Base-by-base conservation (phyloP, 1,140 invertebrate species). In the Brachionus asplanchnoidis region DNA sequence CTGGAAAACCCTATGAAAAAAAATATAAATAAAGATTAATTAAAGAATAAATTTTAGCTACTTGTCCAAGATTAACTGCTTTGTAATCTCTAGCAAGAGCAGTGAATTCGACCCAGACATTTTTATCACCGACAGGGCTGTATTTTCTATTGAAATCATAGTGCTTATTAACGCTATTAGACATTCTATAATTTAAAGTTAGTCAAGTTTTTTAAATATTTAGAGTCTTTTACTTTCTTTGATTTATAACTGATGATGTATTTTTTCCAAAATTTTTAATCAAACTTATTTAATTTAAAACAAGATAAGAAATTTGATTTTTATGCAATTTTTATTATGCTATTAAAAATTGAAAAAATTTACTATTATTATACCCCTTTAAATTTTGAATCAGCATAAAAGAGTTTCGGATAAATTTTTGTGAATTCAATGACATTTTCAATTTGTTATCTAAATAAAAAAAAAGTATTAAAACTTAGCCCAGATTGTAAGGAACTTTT, bases 61-160 rank as follows among this genome's bases (percentile, higher is more conserved):
- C 90, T 87, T 99, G 97, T 0, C 97, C 97, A 44, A 99, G 91
- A 90, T 99, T 99, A 11, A 97, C 88, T 1, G 97, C 95, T 87
- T 98, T 95, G 87, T 95, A 92, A 86, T 98, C 93, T 65, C 92
- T 88, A 26, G 95, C 95, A 60, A 99, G 89, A 85, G 94, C 92
- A 85, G 95, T 95, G 89, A 98, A 98, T 90, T 99, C 97, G 28
- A 97, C 95, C 97, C 96, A 82, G 11, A 82, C 79, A 68, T 82
- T 82, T 68, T 82, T 82, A 26, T 60, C 79, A 23, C 79, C 79
- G 26, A 82, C 53, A 23, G 56, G 56, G 8, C 28, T 36, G 14
- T 65, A 82, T 82, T 12, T 60, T 32, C 14, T 40, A 65, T 82
- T 82, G 0, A 82, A 82, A 14, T 82, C 79, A 26, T 65, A 82